These are phyloP conservation scores for Brenthis daphne DNA, from an alignment of 2,888 invertebrate species.

Conservation along the genomic window DNA sequence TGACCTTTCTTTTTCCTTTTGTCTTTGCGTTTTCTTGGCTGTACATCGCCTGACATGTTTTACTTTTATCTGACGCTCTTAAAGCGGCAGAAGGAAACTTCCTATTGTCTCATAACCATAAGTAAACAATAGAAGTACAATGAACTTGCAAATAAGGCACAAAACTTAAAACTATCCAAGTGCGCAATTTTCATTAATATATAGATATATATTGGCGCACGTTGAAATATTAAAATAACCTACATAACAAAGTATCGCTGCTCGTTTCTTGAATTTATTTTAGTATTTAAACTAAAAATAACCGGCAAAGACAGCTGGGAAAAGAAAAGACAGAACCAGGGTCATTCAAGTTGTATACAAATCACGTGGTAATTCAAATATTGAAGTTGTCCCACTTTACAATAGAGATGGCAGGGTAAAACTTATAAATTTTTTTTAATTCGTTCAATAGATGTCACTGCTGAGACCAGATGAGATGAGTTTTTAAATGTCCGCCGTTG, in stretches of 20 bases:
- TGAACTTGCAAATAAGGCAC: constrained; percentile 56
- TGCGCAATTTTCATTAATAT: constrained; percentile 72
- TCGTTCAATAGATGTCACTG: too few relatives aligned
- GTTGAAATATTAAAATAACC: constrained; percentile 78
- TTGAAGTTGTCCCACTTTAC: too few relatives aligned
- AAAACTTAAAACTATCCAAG: constrained; percentile 60
- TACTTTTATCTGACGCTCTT: constrained; percentile 66
- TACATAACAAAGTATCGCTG: constrained; percentile 65
- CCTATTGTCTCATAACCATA: constrained; percentile 80
- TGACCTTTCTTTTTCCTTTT: constrained; percentile 92
- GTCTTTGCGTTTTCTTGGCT: constrained; percentile 92
- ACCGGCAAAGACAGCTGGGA: constrained; percentile 78
- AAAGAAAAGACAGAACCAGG: constrained; percentile 43
- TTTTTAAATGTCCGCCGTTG: too few relatives aligned
- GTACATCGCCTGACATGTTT: constrained; percentile 93
- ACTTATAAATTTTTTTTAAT: too few relatives aligned
- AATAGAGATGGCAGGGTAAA: too few relatives aligned
- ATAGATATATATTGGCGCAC: constrained; percentile 63
- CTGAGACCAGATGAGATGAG: too few relatives aligned
- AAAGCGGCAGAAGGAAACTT: constrained; percentile 63
- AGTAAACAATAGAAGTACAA: constrained; percentile 69
- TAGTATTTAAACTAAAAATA: constrained; percentile 81
- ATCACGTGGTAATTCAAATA: too few relatives aligned
- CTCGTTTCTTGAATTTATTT: constrained; percentile 78
- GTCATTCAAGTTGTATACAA: too few relatives aligned